Evolutionary conservation across 1,140 invertebrate genomes (phyloP), one percentile per base, ranked within the genome.

Genomic region (Vanessa atalanta): DNA sequence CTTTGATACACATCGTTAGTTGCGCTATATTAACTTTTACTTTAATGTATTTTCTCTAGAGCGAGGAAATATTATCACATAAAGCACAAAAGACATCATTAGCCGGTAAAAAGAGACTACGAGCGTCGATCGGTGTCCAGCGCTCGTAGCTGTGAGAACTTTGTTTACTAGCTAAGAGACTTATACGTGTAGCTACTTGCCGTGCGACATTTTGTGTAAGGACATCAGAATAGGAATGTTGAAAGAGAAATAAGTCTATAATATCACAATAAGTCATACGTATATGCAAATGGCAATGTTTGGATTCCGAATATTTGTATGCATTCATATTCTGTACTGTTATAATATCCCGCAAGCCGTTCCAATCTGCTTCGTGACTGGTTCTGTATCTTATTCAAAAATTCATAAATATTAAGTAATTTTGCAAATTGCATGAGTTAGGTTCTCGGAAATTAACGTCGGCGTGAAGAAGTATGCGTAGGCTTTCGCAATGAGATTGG

Each of bases 401-500:
- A 31, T 15, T 60, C 57, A 31, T 37, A 60, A 60, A 60, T 37
- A 65, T 65, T n/a, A 16, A 47, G 43, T 14, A 65, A 65, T 65
- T 65, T 65, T 15, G n/a, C 47, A 65, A 65, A 65, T 47, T 65
- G 63, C 47, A 47, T 11, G 63, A 65, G 14, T 48, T 65, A 47
- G 37, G 37, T 43, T 65, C 63, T 65, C 16, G 16, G 37, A 65
- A 65, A 65, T 65, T 11, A 65, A 47, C 16, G 37, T 43, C 61
- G 11, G 47, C n/a, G 37, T 55, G n/a, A 65, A 65, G 47, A 63
- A 43, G 61, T n/a, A 63, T 47, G 63, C 57, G 63, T 65, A 48
- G 63, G 63, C 47, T 65, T 65, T 65, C 37, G 31, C 63, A 65
- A 67, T 67, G 48, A 67, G 65, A 67, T 67, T 67, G 47, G 47